phyloP scores from a whole-genome alignment of 1,140 invertebrate species.

The Drosophila repleta region DNA sequence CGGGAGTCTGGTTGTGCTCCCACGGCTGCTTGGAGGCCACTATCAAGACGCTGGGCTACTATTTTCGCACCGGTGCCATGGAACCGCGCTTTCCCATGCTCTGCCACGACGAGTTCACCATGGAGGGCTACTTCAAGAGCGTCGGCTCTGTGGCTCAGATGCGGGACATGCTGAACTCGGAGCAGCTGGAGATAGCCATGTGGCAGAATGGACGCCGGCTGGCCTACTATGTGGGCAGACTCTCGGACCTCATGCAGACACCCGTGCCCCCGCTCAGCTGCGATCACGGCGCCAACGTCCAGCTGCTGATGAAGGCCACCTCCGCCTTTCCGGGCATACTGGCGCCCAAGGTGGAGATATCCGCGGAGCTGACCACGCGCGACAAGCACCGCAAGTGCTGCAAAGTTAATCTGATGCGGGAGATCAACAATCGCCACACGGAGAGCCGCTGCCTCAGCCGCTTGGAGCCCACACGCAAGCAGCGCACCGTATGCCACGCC shows the following conservation, averaged over 20 bases:
- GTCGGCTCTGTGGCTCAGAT: conserved; percentile 57
- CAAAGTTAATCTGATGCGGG: conserved; percentile 14
- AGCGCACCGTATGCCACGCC: conserved; percentile 63
- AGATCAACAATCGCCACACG: conserved; percentile 44
- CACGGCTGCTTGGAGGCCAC: conserved; percentile 78
- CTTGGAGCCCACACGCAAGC: conserved; percentile 56
- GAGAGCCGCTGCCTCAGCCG: conserved; percentile 49
- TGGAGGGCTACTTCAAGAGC: conserved; percentile 78
- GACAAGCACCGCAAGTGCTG: conserved; percentile 48
- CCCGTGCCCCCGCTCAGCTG: conserved; percentile 62
- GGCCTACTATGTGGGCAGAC: conserved; percentile 67
- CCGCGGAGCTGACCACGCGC: conserved; percentile 49
- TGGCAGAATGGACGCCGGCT: conserved; percentile 79
- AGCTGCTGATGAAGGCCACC: conserved; percentile 78
- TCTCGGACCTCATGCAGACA: conserved; percentile 70
- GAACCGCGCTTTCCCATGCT: conserved; percentile 78
- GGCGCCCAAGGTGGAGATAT: conserved; percentile 74
- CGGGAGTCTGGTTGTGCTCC: conserved; percentile 80
- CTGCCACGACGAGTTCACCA: conserved; percentile 75
- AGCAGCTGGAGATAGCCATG: conserved; percentile 72
- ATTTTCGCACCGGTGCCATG: conserved; percentile 79
- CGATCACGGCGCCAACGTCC: conserved; percentile 62
- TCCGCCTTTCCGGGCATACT: conserved; percentile 76
- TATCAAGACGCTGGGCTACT: conserved; percentile 78
- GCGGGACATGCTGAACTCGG: conserved; percentile 56